These are phyloP conservation scores for Tuta absoluta DNA, from an alignment of 2,888 invertebrate genomes.

Conservation along the genomic window DNA sequence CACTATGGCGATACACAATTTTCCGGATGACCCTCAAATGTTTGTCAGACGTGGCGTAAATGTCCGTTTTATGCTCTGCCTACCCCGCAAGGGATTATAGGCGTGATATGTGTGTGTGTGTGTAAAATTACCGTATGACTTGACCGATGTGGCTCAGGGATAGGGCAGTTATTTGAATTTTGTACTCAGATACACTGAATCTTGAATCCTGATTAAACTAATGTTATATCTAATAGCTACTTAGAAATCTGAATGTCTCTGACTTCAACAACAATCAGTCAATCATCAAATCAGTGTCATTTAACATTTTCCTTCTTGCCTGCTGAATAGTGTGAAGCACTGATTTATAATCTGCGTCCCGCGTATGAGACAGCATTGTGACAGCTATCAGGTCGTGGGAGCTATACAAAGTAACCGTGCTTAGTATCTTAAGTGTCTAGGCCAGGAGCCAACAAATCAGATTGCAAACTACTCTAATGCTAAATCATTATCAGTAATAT, in stretches of 20 bases:
- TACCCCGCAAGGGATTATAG: too few relatives aligned
- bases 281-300: background rate
- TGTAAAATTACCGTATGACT: too few relatives aligned
- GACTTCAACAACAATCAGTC: background rate
- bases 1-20: too few relatives aligned
- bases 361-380: constrained; percentile 11
- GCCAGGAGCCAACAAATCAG: background rate
- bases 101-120: too few relatives aligned
- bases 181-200: background rate
- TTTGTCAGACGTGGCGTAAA: too few relatives aligned
- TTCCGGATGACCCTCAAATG: too few relatives aligned
- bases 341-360: background rate
- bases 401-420: constrained; percentile 2
- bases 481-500: too few relatives aligned
- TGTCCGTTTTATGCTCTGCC: too few relatives aligned
- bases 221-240: background rate
- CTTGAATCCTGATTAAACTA: background rate
- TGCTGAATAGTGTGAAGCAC: background rate
- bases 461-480: background rate
- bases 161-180: too few relatives aligned
- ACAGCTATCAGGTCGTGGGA: constrained; percentile 7
- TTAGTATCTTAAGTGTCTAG: constrained; percentile 5
- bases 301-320: constrained; percentile 12
- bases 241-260: background rate
- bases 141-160: too few relatives aligned